These are phyloP conservation scores for Alcis repandata DNA, from an alignment of 2,888 invertebrate genomes.

Conservation along the genomic window DNA sequence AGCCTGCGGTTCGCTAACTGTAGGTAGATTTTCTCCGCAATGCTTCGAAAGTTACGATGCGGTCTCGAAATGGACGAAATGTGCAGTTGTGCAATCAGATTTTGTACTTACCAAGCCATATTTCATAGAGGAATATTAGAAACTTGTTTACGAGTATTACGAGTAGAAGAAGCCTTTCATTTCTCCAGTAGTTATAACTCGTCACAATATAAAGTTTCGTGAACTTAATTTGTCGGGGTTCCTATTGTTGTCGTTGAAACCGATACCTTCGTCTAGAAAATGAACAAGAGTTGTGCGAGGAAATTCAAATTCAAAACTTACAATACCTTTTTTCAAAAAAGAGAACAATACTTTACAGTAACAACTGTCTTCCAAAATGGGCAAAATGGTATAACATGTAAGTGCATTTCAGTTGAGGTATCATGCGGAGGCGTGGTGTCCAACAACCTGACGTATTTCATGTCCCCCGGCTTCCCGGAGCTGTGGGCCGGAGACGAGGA, in stretches of 20 bases:
- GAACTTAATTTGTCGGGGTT: no score
- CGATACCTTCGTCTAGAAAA: no score
- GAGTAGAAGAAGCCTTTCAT: neutral
- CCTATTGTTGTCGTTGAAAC: no score
- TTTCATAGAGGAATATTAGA: constrained; percentile 6
- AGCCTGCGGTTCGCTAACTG: constrained; percentile 13
- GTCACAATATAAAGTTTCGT: no score
- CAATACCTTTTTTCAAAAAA: no score
- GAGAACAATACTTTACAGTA: no score
- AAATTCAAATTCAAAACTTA: no score
- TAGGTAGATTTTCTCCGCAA: constrained; percentile 9
- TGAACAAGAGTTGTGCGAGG: no score
- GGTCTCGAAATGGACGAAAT: constrained; percentile 14
- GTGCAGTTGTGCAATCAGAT: constrained; percentile 9
- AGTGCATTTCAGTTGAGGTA: constrained; percentile 88
- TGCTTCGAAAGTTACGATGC: constrained; percentile 23
- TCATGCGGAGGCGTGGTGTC: constrained; percentile 90
- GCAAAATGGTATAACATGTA: no score
- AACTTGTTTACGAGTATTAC: neutral
- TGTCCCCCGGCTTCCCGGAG: constrained; percentile 93
- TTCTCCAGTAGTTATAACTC: neutral
- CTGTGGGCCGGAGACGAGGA: constrained; percentile 89
- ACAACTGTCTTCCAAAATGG: no score
- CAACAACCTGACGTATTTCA: constrained; percentile 94
- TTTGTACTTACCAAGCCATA: constrained; percentile 8